Evolutionary conservation across 2,113 vertebrate species (phyloP).

Genomic region (Dolichallabes microphthalmus): DNA sequence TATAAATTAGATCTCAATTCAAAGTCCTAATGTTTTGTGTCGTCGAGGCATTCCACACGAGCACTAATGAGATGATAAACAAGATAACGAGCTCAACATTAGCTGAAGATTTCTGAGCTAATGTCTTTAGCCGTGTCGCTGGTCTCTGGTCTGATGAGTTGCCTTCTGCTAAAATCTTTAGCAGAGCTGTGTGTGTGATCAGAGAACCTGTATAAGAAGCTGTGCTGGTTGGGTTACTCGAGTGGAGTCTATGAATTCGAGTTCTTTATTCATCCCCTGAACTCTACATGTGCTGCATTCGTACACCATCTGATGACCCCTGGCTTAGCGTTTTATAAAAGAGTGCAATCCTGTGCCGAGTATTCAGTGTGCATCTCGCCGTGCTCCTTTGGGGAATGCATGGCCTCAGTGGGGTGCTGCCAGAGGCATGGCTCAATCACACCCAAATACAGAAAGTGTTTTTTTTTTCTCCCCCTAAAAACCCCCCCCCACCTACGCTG

Average conservation of each 20-base stretch:
- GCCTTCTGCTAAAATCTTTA: neutral
- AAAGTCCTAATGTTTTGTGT: neutral
- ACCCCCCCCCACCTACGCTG: neutral
- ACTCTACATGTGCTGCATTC: neutral
- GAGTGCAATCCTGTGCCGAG: neutral
- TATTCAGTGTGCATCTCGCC: neutral
- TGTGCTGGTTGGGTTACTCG: neutral
- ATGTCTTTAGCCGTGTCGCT: neutral
- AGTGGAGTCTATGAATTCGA: neutral
- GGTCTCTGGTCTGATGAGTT: neutral
- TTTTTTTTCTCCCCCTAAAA: no score
- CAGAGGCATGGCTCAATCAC: conserved; percentile 32
- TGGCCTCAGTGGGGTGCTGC: conserved; percentile 24
- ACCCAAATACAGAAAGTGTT: neutral
- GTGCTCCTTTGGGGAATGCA: neutral
- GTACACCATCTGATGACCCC: neutral
- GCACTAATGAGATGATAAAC: neutral
- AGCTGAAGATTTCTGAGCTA: neutral
- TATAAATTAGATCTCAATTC: neutral
- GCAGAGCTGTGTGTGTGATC: neutral
- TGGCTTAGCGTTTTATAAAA: neutral
- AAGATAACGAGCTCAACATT: no score
- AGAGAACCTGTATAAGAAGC: neutral
- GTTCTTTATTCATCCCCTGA: neutral
- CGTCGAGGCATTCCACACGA: neutral